Evolutionary conservation across 2,797 vertebrate species (phyloP), one percentile per base, ranked within the genome.

Genomic region (Chlorospingus semifuscus): DNA sequence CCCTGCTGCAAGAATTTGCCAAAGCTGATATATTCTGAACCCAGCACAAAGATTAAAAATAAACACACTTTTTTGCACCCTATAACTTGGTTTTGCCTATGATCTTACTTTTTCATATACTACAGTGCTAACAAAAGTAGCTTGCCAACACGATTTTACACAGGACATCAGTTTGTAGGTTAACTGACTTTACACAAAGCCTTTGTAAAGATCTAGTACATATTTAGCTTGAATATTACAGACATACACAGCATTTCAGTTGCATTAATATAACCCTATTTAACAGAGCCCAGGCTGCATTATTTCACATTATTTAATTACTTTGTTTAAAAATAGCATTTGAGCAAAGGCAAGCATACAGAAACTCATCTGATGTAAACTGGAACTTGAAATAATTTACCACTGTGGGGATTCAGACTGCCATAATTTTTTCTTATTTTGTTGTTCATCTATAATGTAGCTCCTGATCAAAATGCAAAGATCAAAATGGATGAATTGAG

Each of bases 291-390:
- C 41, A 71, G 47, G 71, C 26, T 70, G 57, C 41, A 39, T 55
- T 83, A 91, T 83, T 94, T 95, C 94, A 95, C 87, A 91, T 96
- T 95, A 87, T 87, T 87, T 53, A 60, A 78, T 72, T 88, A 44
- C 7, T 82, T 85, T 59, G 61, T 64, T 89, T 78, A 83, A 80
- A 93, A 93, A 75, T 11, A 92, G 36, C 64, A 81, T 64, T 49
- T 81, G 36, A 94, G 39, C 23, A 95, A 94, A 84, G 34, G 46
- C n/a, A 93, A 94, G n/a, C 63, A 63, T 59, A 93, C 50, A 79
- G 61, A 93, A 91, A 82, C 11, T 63, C 34, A 74, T 57, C 32
- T 88, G 64, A 91, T 71, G 60, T 92, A 87, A 95, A 91, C 76
- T 61, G 50, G 53, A 95, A 59, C 66, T 88, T 91, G 60, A 88